Evolutionary conservation across 1,140 invertebrate genomes (phyloP), one percentile per base, ranked within the genome.

Genomic region (Tetramorium alpestre): DNA sequence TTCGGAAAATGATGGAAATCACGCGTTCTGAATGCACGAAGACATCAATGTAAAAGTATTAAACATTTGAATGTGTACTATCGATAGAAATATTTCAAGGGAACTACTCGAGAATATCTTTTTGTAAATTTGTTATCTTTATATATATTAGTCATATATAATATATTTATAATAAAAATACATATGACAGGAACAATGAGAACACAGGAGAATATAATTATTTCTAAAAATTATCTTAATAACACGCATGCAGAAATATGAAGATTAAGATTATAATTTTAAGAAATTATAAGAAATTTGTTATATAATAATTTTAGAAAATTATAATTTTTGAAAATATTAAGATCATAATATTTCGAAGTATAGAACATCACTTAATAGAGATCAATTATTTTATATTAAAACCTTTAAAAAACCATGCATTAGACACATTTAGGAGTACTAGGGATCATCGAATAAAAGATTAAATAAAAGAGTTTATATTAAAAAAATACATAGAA

Each of bases 41-140:
- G 1, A 70, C 16, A 44, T 28, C 18, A 47, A 86, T 25, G 49
- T 56, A 51, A 18, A 28, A 77, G 47, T 54, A 89, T 56, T 11
- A 33, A 90, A 90, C 88, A 90, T 85, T 33, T 90, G 88, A 88
- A 56, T 38, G 41, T 22, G 0, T 49, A 28, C 38, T 58, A 41
- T 47, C 25, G 11, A 11, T 1, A 82, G 25, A 90, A 16, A 67
- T 6, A 58, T 11, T 16, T 28, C 51, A 33, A 33, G 0, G 33
- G 0, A 33, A 33, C 3, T 33, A 33, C 33, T 33, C 33, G 3
- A 33, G 33, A 33, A 33, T 33, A 33, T 4, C 3, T 33, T 33
- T 33, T 33, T 33, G 33, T 33, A 33, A 4, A 33, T 33, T 33
- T 33, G 33, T 33, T 33, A 33, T 33, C 3, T 33, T 33, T 33